Percentiles rank a stretch among this genome's conserved stretches.
These are phyloP conservation scores for Thripadectes ignobilis DNA, from an alignment of 2,797 vertebrate species.

Conservation along the genomic window DNA sequence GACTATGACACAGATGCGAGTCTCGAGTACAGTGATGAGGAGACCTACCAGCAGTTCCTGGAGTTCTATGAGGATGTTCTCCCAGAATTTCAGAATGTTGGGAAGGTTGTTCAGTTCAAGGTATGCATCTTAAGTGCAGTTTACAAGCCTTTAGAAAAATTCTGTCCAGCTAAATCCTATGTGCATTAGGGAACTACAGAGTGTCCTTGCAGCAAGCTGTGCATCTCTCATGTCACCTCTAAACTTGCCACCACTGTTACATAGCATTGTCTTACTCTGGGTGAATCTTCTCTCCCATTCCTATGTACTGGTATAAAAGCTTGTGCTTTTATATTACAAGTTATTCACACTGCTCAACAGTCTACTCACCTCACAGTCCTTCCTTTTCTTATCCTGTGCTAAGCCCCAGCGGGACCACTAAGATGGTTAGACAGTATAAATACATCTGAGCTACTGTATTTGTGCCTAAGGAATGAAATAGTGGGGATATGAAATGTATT, in stretches of 20 bases:
- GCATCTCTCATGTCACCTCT: not conserved
- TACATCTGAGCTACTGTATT: not conserved
- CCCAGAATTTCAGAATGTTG: conserved; percentile 90
- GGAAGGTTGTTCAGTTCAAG: conserved; percentile 96
- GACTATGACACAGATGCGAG: conserved; percentile 94
- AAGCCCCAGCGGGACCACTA: not conserved
- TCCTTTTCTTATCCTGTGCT: not conserved
- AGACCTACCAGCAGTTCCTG: conserved; percentile 91
- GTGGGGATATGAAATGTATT: not conserved
- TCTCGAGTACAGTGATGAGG: conserved; percentile 95
- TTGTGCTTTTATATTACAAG: not conserved
- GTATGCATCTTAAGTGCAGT: conserved; percentile 53
- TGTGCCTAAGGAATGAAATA: not conserved
- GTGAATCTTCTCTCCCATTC: not conserved
- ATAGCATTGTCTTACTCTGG: not conserved
- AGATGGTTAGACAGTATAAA: not conserved
- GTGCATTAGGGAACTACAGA: not conserved
- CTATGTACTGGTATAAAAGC: not conserved
- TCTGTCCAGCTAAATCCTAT: not conserved
- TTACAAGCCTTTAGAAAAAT: not conserved
- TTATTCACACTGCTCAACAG: not conserved
- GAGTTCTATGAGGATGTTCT: conserved; percentile 96
- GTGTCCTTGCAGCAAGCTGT: not conserved
- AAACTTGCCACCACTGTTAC: not conserved
- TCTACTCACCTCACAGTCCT: not conserved